Evolutionary conservation across 1,140 invertebrate genomes (phyloP), one percentile per base, ranked within the genome.

Genomic region (Drosophila virilis): DNA sequence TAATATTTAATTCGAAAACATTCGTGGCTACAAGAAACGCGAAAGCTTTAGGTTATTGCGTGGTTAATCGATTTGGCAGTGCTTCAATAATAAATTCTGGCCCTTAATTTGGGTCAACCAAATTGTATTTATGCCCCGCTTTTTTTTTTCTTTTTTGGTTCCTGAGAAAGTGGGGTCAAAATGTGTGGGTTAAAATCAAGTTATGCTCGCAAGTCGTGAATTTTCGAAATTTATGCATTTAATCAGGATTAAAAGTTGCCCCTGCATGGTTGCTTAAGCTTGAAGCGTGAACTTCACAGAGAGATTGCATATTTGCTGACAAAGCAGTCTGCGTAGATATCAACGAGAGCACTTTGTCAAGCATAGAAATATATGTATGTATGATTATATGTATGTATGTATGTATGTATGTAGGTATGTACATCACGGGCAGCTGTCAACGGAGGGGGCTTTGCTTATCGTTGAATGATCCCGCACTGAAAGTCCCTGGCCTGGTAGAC

Each of bases 381-480:
- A 17, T 17, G 17, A n/a, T n/a, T n/a, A n/a, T 4, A 4, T 22
- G 22, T 28, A 55, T 42, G 43, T 40, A 42, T 3, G 12, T 22
- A 12, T 57, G 6, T 17, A 17, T 17, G 17, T 17, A 17, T 17
- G 17, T 17, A 17, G 40, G 32, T 12, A 51, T 33, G 17, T 43
- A 17, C 22, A 40, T 55, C 13, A 45, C 59, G 70, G 67, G 52
- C 61, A 69, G 78, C 67, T 81, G 58, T 73, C 62, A 69, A 77
- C 65, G 73, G 17, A 33, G 59, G n/a, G n/a, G n/a, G 37, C 54
- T 79, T 67, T 70, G 51, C 66, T 68, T 76, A 73, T 86, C 82
- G 74, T 62, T 59, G 40, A 74, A 54, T 61, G 71, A 77, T 82
- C 62, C 75, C 74, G 46, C 8, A 12, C 57, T 58, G 57, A 8